A percentile compares a stretch with the other conserved stretches of the same genome.
Evolutionary conservation across 2,797 vertebrate species (phyloP).

Genomic region (Chelidonichthys spinosus): DNA sequence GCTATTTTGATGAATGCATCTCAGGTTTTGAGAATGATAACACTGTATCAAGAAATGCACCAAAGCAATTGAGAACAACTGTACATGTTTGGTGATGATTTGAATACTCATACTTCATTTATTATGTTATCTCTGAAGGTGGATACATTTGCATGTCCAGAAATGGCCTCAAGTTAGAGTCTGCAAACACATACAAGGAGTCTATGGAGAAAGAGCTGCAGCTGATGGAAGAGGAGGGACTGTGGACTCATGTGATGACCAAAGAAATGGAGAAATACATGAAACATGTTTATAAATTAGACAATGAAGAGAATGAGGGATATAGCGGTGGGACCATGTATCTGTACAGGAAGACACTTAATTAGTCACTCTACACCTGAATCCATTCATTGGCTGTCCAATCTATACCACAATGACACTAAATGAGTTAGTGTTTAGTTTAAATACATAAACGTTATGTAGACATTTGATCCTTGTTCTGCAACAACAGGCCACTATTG

Average conservation of each 20-base stretch:
- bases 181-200: neutral
- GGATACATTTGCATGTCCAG: slow-evolving; percentile 31
- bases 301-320: neutral
- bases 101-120: neutral
- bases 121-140: slow-evolving; percentile 22
- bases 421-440: no score
- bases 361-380: neutral
- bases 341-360: slow-evolving; percentile 24
- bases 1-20: no score
- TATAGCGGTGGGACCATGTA: slow-evolving; percentile 14
- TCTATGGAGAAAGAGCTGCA: slow-evolving; percentile 42
- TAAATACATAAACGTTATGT: neutral
- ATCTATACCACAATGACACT: no score
- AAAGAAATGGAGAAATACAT: slow-evolving; percentile 14
- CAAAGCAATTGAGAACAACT: no score
- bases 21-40: no score
- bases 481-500: neutral
- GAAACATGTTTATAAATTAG: neutral
- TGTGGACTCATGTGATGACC: slow-evolving; percentile 22
- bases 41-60: no score
- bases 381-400: neutral
- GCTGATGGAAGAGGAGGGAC: slow-evolving; percentile 44
- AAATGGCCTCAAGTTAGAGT: neutral
- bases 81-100: no score
- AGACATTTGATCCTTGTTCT: neutral